These are phyloP conservation scores for Lepidurus apus DNA, from an alignment of 1,140 invertebrate genomes.

Conservation along the genomic window DNA sequence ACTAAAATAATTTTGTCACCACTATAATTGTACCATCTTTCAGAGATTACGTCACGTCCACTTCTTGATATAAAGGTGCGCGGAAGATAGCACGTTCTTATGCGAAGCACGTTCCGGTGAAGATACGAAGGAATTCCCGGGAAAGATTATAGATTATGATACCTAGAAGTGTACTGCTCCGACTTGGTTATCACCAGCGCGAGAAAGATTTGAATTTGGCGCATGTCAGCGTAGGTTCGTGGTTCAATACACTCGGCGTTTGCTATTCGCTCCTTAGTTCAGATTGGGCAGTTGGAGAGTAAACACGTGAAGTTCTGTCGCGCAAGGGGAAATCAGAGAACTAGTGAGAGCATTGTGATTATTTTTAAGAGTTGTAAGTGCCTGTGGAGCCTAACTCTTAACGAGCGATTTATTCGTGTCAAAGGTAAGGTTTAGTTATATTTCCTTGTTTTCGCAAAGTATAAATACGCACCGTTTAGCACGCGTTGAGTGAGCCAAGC, in stretches of 20 bases:
- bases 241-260: background rate
- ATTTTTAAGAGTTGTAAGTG: background rate
- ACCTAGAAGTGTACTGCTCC: background rate
- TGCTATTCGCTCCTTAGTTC: conserved; percentile 21
- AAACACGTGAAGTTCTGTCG: conserved; percentile 1
- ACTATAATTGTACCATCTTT: background rate
- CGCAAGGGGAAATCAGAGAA: background rate
- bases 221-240: background rate
- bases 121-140: background rate
- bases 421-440: background rate
- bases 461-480: background rate
- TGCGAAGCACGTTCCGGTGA: background rate
- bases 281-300: conserved; percentile 6
- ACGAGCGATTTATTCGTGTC: background rate
- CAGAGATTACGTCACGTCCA: conserved; percentile 3
- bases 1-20: background rate
- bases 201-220: background rate
- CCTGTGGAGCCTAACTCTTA: too few relatives aligned
- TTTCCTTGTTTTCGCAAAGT: background rate
- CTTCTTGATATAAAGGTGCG: background rate
- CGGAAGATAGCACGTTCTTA: background rate
- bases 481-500: conserved; percentile 7
- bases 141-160: background rate
- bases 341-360: background rate
- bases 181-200: background rate